Evolutionary conservation across 2,113 vertebrate species (phyloP).

Genomic region (Dasyornis broadbenti): DNA sequence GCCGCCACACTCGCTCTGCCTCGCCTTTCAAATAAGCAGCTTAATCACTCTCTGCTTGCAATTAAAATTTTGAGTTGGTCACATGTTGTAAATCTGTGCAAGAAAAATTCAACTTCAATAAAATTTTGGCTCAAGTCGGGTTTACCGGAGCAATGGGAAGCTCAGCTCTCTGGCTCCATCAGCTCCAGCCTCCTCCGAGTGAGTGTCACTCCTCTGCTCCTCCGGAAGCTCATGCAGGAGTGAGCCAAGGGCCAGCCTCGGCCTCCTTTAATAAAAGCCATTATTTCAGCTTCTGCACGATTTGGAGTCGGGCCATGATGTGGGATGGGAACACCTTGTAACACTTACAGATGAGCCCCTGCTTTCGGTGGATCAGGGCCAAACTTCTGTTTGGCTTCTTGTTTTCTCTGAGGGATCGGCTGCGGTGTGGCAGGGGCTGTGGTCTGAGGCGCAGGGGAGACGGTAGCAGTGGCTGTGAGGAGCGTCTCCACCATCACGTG

Average conservation of each 20-base stretch:
- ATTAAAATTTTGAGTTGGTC: background rate
- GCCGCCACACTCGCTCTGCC: background rate
- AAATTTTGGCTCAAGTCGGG: background rate
- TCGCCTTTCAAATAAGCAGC: background rate
- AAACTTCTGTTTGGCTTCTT: background rate
- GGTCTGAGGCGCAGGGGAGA: accelerated
- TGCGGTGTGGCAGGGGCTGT: accelerated
- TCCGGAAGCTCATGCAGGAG: background rate
- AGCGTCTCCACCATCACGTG: accelerated
- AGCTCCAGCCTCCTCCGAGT: accelerated
- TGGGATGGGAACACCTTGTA: slow-evolving; percentile 35
- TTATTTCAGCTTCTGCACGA: background rate
- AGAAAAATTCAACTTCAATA: background rate
- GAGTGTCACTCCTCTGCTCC: background rate
- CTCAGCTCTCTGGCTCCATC: background rate
- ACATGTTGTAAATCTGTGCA: background rate
- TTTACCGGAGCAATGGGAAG: background rate
- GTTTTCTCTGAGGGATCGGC: background rate
- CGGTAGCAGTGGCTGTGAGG: accelerated
- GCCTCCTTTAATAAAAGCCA: background rate
- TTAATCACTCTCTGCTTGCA: background rate
- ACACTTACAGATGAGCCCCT: background rate
- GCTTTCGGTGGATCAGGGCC: background rate
- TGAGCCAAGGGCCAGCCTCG: background rate
- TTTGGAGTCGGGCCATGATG: background rate